Percentiles rank a stretch among this genome's conserved stretches.
Conservation (phyloP, 2,113 vertebrate genomes). For the Merops nubicus region DNA sequence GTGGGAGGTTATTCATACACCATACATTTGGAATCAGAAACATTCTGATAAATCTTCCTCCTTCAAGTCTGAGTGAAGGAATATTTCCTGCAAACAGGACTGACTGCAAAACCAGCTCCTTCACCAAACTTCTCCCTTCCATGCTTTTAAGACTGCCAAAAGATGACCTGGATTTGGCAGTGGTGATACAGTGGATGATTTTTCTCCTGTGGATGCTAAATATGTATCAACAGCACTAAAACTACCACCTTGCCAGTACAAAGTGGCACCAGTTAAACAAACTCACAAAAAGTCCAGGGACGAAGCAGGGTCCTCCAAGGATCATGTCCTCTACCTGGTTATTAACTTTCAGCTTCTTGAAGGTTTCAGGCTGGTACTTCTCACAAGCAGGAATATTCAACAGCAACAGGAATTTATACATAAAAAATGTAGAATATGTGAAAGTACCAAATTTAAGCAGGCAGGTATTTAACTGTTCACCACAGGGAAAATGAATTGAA, state of each 20-base stretch:
- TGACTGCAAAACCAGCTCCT: not conserved
- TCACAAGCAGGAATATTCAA: not conserved
- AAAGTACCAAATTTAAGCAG: not conserved
- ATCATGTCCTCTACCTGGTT: not conserved
- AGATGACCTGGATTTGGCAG: not conserved
- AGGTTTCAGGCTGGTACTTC: not conserved
- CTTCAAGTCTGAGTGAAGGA: not conserved
- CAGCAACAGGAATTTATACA: not conserved
- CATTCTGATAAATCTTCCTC: not conserved
- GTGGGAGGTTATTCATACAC: not conserved
- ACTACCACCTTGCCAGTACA: not conserved
- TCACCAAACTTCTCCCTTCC: not conserved
- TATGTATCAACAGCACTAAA: not conserved
- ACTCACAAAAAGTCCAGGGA: not conserved
- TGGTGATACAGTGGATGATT: not conserved
- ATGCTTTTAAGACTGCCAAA: not conserved
- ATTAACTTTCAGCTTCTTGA: not conserved
- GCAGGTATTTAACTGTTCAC: not conserved
- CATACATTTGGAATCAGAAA: not conserved
- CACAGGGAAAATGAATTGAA: not conserved
- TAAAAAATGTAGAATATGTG: accelerated
- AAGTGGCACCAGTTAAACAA: not conserved
- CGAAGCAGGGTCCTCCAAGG: not conserved
- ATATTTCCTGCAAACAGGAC: not conserved
- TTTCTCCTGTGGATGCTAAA: not conserved